Base-by-base conservation (phyloP, 2,888 invertebrate genomes). In the Cetonia aurata region DNA sequence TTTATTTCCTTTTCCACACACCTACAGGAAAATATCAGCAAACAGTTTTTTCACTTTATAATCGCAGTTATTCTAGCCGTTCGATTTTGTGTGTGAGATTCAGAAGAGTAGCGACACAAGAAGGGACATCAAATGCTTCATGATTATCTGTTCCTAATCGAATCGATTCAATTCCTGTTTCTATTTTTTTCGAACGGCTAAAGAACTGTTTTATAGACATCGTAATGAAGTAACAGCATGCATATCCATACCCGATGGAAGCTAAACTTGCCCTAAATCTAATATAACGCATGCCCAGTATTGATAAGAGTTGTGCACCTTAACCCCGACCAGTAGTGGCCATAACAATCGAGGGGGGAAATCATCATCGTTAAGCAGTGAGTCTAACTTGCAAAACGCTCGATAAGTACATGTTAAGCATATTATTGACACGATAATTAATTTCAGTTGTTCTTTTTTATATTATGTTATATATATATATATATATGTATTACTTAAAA, bases 1-100 rank as follows among this genome's bases (percentile, higher is more conserved):
- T 77, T 78, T 77, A 75, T 79, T 79, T 75, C 80, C 80, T 70
- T 37, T 73, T 76, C 77, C 82, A 80, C 82, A 80, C 78, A 72
- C 67, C 44, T 71, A 70, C n/a, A 74, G 79, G 77, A 75, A 82
- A 81, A 73, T 76, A 75, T 78, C 80, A 82, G 81, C 80, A 80
- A 82, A 82, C 80, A 37, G 37, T 37, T 37, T 8, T 33, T 37
- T 37, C 9, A 67, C 57, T 69, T 1, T 4, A 25, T 52, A 57
- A 19, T 50, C 55, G 12, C 9, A 19, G 48, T 70, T 71, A 74
- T 62, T 55, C 17, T 60, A 55, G 67, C 67, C 19, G 68, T 57
- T 70, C 37, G 9, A 6, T 37, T 37, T 37, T 9, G 10, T 37
- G 67, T 66, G 17, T 59, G 56, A 17, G 15, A 12, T n/a, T 13